Evolutionary conservation across 2,113 vertebrate genomes (phyloP), one percentile per base, ranked within the genome.

Genomic region (Nannospalax galili): DNA sequence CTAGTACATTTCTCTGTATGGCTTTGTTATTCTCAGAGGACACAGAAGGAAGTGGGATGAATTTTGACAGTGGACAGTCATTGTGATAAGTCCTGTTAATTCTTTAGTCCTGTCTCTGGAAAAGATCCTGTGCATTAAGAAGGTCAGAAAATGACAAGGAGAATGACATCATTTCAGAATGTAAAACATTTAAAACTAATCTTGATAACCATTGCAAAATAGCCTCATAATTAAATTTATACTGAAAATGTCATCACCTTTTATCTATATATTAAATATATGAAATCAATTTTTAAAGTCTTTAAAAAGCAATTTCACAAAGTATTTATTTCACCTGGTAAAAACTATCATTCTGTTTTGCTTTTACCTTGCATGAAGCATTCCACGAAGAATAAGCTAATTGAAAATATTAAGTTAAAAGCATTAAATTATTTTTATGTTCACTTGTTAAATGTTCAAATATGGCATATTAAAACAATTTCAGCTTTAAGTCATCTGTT

Each of bases 171-270:
- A 97, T 95, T 95, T 86, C 75, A 91, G 72, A 91, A 48, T 45
- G 2, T 12, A 87, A 95, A 95, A 97, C 81, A 74, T 96, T 97
- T 60, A 40, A 90, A 96, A 95, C 95, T 91, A 94, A 82, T 26
- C 75, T 95, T 97, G 95, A 96, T 96, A 94, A 90, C 93, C 77
- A 60, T 56, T 96, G 70, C 95, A 95, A 96, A 95, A 81, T 72
- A 96, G 70, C 12, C 17, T 91, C 30, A 75, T 94, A 97, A 96
- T 96, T 95, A 91, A 78, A 91, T 97, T 97, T 96, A 86, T 93
- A 98, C 96, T 93, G 97, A 95, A 97, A 97, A 96, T 96, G 84
- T 84, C 86, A 95, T 97, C 82, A 73, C 35, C 65, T 94, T 85
- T 86, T 85, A 84, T 94, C 86, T 92, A 84, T 89, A 93, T 94